phyloP scores from a whole-genome alignment of 2,888 invertebrate genomes.

The Drosophila vallismaia region DNA sequence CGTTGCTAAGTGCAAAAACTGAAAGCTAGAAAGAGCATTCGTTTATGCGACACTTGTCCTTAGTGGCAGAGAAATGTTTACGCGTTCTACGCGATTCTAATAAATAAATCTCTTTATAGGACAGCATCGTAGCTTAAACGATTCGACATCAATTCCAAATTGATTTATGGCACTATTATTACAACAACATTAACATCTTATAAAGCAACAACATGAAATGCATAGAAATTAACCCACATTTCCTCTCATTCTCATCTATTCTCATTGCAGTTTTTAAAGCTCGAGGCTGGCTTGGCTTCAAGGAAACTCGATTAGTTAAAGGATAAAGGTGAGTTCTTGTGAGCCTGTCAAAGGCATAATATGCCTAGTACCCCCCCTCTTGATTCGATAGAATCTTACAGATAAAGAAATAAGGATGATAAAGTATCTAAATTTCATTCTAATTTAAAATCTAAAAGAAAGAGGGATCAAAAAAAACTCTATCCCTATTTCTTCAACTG shows the following conservation, averaged over 20 bases:
- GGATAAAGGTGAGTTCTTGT: constrained; percentile 29
- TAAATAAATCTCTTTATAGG: too few relatives aligned
- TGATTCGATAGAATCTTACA: neutral
- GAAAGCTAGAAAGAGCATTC: constrained; percentile 1
- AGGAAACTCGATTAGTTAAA: constrained; percentile 7
- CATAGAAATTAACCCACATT: constrained; percentile 19
- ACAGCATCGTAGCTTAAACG: constrained; percentile 2
- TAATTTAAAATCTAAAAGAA: too few relatives aligned
- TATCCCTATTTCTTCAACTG: constrained; percentile 8
- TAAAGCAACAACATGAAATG: neutral
- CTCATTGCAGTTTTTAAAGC: constrained; percentile 38
- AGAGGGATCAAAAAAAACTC: too few relatives aligned
- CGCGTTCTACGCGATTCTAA: constrained; percentile 28
- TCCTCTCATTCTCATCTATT: neutral
- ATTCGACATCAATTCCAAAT: neutral
- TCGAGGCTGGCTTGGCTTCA: neutral
- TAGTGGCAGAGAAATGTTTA: constrained; percentile 20
- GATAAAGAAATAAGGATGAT: too few relatives aligned
- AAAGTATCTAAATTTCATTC: too few relatives aligned
- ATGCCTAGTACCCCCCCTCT: neutral
- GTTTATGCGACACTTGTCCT: constrained; percentile 44
- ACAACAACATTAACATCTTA: neutral
- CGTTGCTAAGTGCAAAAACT: too few relatives aligned
- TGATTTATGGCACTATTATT: neutral
- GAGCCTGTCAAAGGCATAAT: constrained; percentile 34